Percentiles rank a stretch among this genome's conserved stretches.
Evolutionary conservation across 2,113 vertebrate species (phyloP).

Genomic region (Gulo gulo): DNA sequence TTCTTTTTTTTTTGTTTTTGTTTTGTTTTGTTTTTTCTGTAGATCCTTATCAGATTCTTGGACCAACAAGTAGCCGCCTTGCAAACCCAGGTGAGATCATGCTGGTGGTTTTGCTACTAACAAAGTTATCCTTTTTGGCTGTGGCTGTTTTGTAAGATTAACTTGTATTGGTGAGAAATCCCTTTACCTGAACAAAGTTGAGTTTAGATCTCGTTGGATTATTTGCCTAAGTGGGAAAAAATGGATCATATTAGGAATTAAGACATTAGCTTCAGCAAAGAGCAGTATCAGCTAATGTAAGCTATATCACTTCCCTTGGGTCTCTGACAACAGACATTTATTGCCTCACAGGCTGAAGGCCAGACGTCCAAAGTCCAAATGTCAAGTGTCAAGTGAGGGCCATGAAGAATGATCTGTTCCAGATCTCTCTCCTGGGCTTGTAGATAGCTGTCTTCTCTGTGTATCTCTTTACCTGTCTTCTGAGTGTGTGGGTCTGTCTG

Average conservation of each 20-base stretch:
- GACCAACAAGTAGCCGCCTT: conserved; percentile 95
- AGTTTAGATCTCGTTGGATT: background rate
- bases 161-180: background rate
- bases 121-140: background rate
- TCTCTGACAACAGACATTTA: background rate
- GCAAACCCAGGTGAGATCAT: conserved; percentile 95
- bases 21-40: background rate
- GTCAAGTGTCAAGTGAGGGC: background rate
- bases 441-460: background rate
- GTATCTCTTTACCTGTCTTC: background rate
- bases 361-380: background rate
- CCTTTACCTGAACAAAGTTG: background rate
- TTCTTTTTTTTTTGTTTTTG: conserved; percentile 29
- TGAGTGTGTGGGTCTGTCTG: fast-evolving
- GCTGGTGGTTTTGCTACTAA: background rate
- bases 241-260: background rate
- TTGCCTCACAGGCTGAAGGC: background rate
- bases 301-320: fast-evolving
- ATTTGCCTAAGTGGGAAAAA: background rate
- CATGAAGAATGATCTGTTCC: fast-evolving
- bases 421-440: background rate
- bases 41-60: conserved; percentile 99
- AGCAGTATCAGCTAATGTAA: too few species aligned
- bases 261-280: background rate
- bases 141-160: background rate